Base-by-base conservation (phyloP, 2,797 vertebrate genomes). In the Thamnophis elegans region DNA sequence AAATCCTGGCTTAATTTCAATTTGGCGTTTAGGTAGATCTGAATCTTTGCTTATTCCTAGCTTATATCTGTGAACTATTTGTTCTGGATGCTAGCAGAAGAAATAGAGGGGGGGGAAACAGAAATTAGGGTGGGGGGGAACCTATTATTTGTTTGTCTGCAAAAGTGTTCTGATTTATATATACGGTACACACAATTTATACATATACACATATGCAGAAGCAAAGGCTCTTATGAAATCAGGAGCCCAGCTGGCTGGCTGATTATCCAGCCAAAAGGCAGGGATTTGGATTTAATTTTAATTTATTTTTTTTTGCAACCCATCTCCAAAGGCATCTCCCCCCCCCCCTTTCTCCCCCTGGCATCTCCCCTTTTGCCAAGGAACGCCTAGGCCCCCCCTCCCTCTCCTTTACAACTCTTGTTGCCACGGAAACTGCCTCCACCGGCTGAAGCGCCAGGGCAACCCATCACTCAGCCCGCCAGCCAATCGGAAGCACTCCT, bases 401-500 rank as follows among this genome's bases (percentile, higher is more conserved):
- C 12, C 32, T 91, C 68, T 88, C 62, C 85, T 88, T 22, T 54
- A 65, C 92, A 22, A 91, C 47, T 88, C 65, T 42, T 88, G 92
- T 93, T 93, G 92, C 92, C 68, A 93, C 86, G 92, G 92, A 88
- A 93, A 93, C 92, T 93, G 92, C 89, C 89, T 93, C 92, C 85
- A 4, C 92, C 85, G 89, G 85, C 78, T 9, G 51, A 88, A 89
- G 22, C 47, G 47, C 36, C n/a, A 36, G 7, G 16, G 42, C 68
- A 22, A 47, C 65, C 92, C 92, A 91, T 90, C 92, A 92, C 78
- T 90, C 92, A 85, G 51, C 51, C 68, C 3, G 7, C n/a, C 59
- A 86, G 59, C 92, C 92, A 92, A 92, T 92, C 59, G 0, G 32
- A 53, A 10, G 25, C 4, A 16, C 56, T 32, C 8, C n/a, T 20